Evolutionary conservation across 1,140 invertebrate genomes (phyloP), one percentile per base, ranked within the genome.

Genomic region (Drosophila repletoides): DNA sequence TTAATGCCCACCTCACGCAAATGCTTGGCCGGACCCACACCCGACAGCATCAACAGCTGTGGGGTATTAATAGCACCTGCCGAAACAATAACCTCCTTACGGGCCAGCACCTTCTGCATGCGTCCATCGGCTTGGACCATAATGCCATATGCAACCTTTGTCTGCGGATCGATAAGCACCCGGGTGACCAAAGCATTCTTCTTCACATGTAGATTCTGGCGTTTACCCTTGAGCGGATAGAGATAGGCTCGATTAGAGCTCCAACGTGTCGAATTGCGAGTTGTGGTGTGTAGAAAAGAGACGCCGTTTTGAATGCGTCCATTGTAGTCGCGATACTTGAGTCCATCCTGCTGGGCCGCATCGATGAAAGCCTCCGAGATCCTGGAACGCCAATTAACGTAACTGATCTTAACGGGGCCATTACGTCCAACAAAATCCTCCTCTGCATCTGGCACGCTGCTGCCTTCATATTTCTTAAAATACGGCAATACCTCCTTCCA

Each of bases 401-500:
- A 91, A 36, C 88, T 88, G 2, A 90, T 68, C 31, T 89, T 90
- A 0, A 90, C 86, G 0, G 93, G 93, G 0, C 95, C 95, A 1
- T 92, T 84, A 2, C 92, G 89, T 2, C 92, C 92, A 46, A 95
- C 95, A 49, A 93, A 92, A 14, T 91, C 88, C 5, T 88, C 86
- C 36, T 92, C 90, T 7, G 92, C 90, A 38, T 92, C 88, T 0
- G 92, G 91, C 5, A 95, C 93, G 22, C 90, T 92, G 67, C 93
- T 93, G 46, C 93, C 93, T 91, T 96, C 95, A 2, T 95, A 91
- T 88, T 96, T 97, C 71, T 94, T 94, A 83, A 96, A 97, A 79
- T 97, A 97, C 0, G 95, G 95, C 3, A 96, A 75, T 0, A 97
- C 93, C n/a, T 96, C 93, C 9, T 95, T 91, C 91, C 94, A 98